Evolutionary conservation across 2,113 vertebrate genomes (phyloP), one percentile per base, ranked within the genome.

Genomic region (Silurus meridionalis): DNA sequence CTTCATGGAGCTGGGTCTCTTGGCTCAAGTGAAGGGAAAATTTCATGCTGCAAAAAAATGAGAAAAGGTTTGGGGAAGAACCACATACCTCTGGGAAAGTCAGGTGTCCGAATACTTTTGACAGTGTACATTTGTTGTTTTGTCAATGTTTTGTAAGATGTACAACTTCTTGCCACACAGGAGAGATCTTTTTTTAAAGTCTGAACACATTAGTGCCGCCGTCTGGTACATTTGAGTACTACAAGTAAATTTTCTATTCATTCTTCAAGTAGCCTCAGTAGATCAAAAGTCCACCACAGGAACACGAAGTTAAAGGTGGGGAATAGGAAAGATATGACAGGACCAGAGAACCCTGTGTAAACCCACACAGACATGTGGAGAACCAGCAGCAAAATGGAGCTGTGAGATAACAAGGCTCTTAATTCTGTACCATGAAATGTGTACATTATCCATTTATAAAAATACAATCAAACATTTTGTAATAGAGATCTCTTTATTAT

Each of bases 401-500:
- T 23, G 19, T 75, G 5, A 21, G 2, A 15, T 71, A 15, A 11
- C 25, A 6, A 6, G 37, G 25, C 14, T 6, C 13, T 17, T 14
- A 7, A 7, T 5, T 69, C 10, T 25, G 23, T 37, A 6, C 25
- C 5, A 37, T 7, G 5, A 69, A 7, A 67, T 21, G 66, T 69
- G 28, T 37, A 37, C 67, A 19, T 17, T 11, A 25, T 17, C 17
- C 17, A 25, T 7, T n/a, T 3, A n/a, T 23, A 1, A 77, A 55
- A 77, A 21, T 19, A 61, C 2, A 28, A n/a, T 10, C 21, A 46
- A 78, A 50, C 66, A 19, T 8, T 63, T 53, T 91, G 90, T 91
- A 94, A 94, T 95, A 94, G 92, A 94, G 90, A 93, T 93, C 91
- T 93, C 91, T 95, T 95, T 95, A 95, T 93, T 95, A 94, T 93